Evolutionary conservation across 2,113 vertebrate genomes (phyloP), one percentile per base, ranked within the genome.

Genomic region (Reinhardtius hippoglossoides): DNA sequence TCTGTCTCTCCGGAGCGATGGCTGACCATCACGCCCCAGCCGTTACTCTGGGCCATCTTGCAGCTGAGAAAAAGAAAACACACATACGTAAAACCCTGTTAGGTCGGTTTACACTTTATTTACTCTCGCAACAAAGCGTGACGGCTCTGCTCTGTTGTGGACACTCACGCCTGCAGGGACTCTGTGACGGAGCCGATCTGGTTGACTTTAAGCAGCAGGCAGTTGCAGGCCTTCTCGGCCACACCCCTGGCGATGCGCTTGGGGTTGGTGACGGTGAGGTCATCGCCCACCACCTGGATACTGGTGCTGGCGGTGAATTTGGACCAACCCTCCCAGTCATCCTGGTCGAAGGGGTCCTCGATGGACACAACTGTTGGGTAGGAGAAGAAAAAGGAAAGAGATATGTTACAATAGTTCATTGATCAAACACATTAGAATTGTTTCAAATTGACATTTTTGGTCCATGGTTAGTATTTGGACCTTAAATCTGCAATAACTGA

Each of bases 271-370:
- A 99, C 98, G 0, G 97, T 99, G 91, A 99, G 94, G 66, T 99
- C 97, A 0, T 99, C 97, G 0, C 98, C 97, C 12, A 99, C 98
- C 89, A 99, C 97, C 92, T 99, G 98, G 92, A 98, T 98, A 21
- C 83, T 94, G 1, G 93, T 94, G 7, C 76, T 93, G 27, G 80
- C 95, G 0, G 98, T 99, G 88, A 99, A 99, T 65, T 97, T 97
- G 90, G 92, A 88, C 98, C 97, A 99, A 4, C 96, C 97, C 21
- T 79, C 82, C 98, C 98, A 99, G 90, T 99, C 97, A 35, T 99
- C 98, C 92, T 99, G 98, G 95, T 99, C 97, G 67, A 99, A 99
- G 0, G 98, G 98, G 69, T 99, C 97, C 88, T 99, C 98, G 3
- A 99, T 99, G 55, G 98, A 99, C 74, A 98, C 97, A 93, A 99